Base-by-base conservation (phyloP, 2,113 vertebrate species). In the Dipodomys ordii region DNA sequence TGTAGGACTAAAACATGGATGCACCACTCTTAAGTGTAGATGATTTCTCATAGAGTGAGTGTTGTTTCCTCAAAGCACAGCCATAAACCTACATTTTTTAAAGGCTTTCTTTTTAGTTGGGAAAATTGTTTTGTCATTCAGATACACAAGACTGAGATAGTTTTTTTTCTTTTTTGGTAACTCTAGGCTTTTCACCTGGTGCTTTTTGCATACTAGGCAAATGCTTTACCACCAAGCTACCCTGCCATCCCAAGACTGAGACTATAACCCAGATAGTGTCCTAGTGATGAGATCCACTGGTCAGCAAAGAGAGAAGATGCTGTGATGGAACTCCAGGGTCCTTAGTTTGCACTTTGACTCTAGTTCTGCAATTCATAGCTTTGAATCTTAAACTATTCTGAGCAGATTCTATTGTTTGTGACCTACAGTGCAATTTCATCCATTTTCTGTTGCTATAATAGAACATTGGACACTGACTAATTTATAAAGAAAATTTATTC, bases 331-430 rank as follows among this genome's bases (percentile, higher is more conserved):
- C 4, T n/a, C 53, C 16, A 57, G 30, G 49, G 3, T 49, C 49
- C 76, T 92, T 28, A 72, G 12, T 92, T 28, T 68, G 12, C 8
- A 18, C 69, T 1, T 73, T 81, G 39, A 71, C 46, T 32, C 32
- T 39, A 60, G 44, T 28, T 30, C 22, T 67, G 67, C 32, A 19
- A 1, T 53, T 95, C 62, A 73, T 60, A 64, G 44, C 49, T 94
- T 93, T 72, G 71, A 92, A 35, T 15, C 15, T 67, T 69, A 16
- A 60, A 39, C 60, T 71, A 46, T 49, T 8, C 28, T 57, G 32
- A 53, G n/a, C 44, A 25, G 15, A 32, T 68, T 88, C 76, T 89
- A 9, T 91, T 83, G 9, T 84, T 84, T 96, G 65, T 27, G 82
- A 64, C 65, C 13, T 83, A 93, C 64, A 92, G 25, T 6, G 60